Percentiles rank a stretch among this genome's conserved stretches.
Evolutionary conservation across 2,113 vertebrate species (phyloP).

Genomic region (zebrafish (Danio rerio)): DNA sequence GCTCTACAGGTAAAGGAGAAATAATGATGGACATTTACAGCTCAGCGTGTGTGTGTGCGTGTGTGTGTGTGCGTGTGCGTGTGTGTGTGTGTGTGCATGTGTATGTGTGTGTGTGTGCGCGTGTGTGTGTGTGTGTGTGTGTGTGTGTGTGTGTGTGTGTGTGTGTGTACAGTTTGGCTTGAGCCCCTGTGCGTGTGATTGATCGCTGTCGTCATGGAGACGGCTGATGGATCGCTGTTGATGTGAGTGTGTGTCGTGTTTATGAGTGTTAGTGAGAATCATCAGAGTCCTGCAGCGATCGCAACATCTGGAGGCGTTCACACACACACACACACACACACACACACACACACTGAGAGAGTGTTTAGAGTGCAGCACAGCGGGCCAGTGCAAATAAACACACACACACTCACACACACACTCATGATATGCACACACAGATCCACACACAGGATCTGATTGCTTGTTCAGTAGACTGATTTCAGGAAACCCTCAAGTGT

Average conservation of each 20-base stretch:
- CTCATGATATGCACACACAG: not conserved
- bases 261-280: constrained; percentile 4
- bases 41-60: too few relatives aligned
- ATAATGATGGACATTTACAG: too few relatives aligned
- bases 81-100: too few relatives aligned
- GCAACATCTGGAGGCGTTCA: not conserved
- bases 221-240: not conserved
- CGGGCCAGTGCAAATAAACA: constrained; percentile 17
- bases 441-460: not conserved
- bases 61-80: too few relatives aligned
- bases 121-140: too few relatives aligned
- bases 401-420: not conserved
- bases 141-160: too few relatives aligned
- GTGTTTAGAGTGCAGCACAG: not conserved
- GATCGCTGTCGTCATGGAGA: not conserved
- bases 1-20: too few relatives aligned
- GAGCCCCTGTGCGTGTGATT: not conserved
- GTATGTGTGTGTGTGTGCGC: too few relatives aligned
- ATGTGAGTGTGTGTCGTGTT: not conserved
- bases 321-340: too few relatives aligned
- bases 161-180: too few relatives aligned
- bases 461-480: constrained; percentile 2
- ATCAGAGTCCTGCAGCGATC: not conserved
- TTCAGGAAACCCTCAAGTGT: too few relatives aligned
- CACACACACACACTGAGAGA: too few relatives aligned